A percentile compares a stretch with the other conserved stretches of the same genome.
Conservation (phyloP, 1,140 invertebrate species). For the Probaryconus sp. region DNA sequence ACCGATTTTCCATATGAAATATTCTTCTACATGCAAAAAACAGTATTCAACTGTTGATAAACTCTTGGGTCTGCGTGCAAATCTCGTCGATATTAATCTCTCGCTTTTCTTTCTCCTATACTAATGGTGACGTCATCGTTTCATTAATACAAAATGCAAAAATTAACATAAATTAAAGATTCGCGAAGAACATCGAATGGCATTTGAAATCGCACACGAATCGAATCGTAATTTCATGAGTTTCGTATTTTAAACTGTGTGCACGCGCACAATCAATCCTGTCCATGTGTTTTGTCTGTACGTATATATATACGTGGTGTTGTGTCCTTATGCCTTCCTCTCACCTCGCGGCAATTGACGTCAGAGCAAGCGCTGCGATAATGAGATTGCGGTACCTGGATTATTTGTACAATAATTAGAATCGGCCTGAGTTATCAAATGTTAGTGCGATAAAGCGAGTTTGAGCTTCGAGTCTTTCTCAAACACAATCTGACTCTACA, state of each 20-base stretch:
- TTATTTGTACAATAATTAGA: conserved; percentile 58
- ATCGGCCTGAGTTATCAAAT: conserved; percentile 44
- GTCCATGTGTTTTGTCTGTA: conserved; percentile 1
- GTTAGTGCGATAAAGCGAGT: conserved; percentile 35
- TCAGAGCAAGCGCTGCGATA: conserved; percentile 50
- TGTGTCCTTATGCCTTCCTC: conserved; percentile 41
- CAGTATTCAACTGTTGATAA: too few species aligned
- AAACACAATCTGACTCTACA: conserved; percentile 27
- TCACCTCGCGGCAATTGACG: conserved; percentile 47
- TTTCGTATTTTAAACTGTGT: too few species aligned
- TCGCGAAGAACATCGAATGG: conserved; percentile 17
- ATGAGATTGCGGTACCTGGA: conserved; percentile 52
- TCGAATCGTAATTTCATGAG: conserved; percentile 39
- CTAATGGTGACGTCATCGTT: background rate
- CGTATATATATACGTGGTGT: conserved; percentile 18
- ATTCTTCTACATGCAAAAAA: too few species aligned
- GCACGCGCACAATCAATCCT: too few species aligned
- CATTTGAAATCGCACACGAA: conserved; percentile 30
- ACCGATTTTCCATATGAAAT: too few species aligned
- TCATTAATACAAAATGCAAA: background rate
- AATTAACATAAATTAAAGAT: conserved; percentile 49
- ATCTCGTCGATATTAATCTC: too few species aligned
- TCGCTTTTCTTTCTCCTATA: background rate
- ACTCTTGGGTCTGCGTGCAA: too few species aligned
- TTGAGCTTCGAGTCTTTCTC: conserved; percentile 26